These are phyloP conservation scores for Heteropelma amictum DNA, from an alignment of 2,888 invertebrate species.

Conservation along the genomic window DNA sequence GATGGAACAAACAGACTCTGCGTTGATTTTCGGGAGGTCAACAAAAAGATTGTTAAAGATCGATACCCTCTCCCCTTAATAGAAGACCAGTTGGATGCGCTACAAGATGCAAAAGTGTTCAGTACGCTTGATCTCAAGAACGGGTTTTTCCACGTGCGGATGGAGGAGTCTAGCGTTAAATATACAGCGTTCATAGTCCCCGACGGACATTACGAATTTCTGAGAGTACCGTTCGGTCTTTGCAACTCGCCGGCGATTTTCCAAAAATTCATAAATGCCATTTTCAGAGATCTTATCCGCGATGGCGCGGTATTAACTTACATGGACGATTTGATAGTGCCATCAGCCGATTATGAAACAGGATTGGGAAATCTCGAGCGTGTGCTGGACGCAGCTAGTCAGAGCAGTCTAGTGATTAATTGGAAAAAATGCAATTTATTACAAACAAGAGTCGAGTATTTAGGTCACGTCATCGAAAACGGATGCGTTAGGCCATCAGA, in stretches of 20 bases:
- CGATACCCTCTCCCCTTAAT: too few relatives aligned
- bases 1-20: neutral
- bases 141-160: too few relatives aligned
- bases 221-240: neutral
- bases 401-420: neutral
- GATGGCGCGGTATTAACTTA: too few relatives aligned
- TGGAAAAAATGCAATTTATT: conserved; percentile 15
- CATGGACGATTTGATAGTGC: too few relatives aligned
- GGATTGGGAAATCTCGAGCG: neutral
- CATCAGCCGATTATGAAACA: too few relatives aligned
- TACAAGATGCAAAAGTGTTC: too few relatives aligned
- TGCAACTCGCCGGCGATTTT: too few relatives aligned
- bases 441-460: conserved; percentile 29
- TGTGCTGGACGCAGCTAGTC: too few relatives aligned
- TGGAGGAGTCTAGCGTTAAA: conserved; percentile 53
- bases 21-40: too few relatives aligned
- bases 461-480: conserved; percentile 58
- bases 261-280: conserved; percentile 16
- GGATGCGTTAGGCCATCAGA: conserved; percentile 30
- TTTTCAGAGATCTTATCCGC: conserved; percentile 34
- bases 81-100: too few relatives aligned
- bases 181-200: conserved; percentile 67
- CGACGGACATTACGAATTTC: conserved; percentile 65
- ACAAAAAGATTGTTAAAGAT: too few relatives aligned
- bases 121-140: too few relatives aligned